Conservation (phyloP, 2,113 vertebrate genomes). For the Laticauda colubrina region DNA sequence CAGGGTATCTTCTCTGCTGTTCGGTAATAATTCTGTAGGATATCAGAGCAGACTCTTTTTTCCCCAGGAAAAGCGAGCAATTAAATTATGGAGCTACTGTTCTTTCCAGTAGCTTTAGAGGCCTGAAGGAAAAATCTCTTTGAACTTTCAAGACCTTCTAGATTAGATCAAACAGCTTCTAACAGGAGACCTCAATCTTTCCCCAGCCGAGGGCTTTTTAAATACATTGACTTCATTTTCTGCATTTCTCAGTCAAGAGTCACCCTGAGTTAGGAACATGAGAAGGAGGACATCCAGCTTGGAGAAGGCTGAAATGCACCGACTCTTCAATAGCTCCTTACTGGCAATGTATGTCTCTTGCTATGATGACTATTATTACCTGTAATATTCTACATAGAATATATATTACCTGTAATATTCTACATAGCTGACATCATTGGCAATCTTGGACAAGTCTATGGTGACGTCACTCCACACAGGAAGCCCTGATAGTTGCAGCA, state of each 20-base stretch:
- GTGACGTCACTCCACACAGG: conserved; percentile 77
- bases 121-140: not conserved
- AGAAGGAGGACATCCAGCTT: not conserved
- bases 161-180: not conserved
- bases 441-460: conserved; percentile 73
- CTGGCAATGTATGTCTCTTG: fast-evolving
- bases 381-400: conserved; percentile 82
- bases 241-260: not conserved
- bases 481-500: conserved; percentile 82
- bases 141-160: not conserved
- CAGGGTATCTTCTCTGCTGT: not conserved
- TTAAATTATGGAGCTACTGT: not conserved
- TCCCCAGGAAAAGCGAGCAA: not conserved
- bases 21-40: not conserved
- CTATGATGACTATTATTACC: not conserved
- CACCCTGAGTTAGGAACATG: not conserved
- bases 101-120: not conserved
- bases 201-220: not conserved
- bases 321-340: not conserved
- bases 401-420: conserved; percentile 88
- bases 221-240: not conserved
- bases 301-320: not conserved
- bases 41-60: not conserved
- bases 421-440: conserved; percentile 64
- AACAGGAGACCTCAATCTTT: not conserved